These are phyloP conservation scores for Clanis bilineata DNA, from an alignment of 2,888 invertebrate species.

Conservation along the genomic window DNA sequence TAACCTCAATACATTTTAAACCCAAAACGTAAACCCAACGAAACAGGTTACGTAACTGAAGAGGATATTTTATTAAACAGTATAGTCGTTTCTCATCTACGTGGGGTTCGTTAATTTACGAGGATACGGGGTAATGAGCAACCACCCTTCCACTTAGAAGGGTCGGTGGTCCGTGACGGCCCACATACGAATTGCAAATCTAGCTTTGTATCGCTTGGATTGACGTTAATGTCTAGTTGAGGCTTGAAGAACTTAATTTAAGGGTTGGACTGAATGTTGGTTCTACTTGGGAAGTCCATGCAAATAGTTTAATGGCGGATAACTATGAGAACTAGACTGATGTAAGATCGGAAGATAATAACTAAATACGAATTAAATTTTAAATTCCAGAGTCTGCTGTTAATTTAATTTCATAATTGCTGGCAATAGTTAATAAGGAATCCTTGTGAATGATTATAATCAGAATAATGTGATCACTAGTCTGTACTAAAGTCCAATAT, in stretches of 20 bases:
- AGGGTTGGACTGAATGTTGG: neutral
- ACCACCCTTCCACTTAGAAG: constrained; percentile 26
- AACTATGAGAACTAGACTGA: no score
- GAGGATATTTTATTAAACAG: constrained; percentile 10
- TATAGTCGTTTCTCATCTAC: constrained; percentile 3
- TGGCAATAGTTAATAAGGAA: no score
- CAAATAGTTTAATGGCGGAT: no score
- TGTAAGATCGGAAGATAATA: no score
- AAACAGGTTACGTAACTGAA: neutral
- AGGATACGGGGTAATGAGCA: constrained; percentile 38
- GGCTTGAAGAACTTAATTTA: neutral
- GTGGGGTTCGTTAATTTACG: constrained; percentile 43
- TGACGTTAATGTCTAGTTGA: neutral
- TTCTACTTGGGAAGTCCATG: neutral
- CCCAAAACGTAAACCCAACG: neutral
- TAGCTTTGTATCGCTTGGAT: constrained; percentile 14
- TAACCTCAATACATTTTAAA: neutral
- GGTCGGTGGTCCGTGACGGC: neutral
- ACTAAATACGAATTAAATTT: no score
- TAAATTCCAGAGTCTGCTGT: no score
- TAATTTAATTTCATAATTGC: no score
- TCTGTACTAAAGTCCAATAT: no score
- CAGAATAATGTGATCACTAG: no score
- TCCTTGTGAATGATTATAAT: no score
- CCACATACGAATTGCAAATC: constrained; percentile 6